Base-by-base conservation (phyloP, 2,113 vertebrate species). In the Datnioides undecimradiatus region DNA sequence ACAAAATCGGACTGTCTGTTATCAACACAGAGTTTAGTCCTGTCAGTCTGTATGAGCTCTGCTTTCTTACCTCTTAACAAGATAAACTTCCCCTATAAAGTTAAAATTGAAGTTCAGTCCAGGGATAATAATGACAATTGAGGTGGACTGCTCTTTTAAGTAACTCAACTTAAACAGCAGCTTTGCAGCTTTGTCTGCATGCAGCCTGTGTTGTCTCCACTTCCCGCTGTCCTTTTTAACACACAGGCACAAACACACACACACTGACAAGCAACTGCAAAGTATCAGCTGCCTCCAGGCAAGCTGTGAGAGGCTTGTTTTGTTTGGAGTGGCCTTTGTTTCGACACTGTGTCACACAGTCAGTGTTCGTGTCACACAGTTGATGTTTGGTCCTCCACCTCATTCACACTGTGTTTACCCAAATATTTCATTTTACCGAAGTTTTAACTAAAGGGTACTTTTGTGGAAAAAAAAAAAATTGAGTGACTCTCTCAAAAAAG, bases 281-380 rank as follows among this genome's bases (percentile, higher is more conserved):
- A 73, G 33, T 29, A 16, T 25, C 60, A 49, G 33, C 27, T 62
- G 62, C 72, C 78, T 77, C 31, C 71, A 62, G 83, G 74, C 70
- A 75, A 84, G 84, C 59, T 31, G 49, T 59, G 40, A 29, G 64
- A 41, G 58, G 25, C 58, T 67, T 79, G 86, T 90, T 86, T 68
- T 68, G 65, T 66, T 76, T 71, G 27, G 73, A 80, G 70, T 70
- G 72, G 80, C 60, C 63, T 80, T 76, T 86, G 64, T 84, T 82
- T 46, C 8, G 68, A 67, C 49, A 60, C 33, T 34, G 34, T 73
- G 25, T 55, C n/a, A 48, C 46, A n/a, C 41, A 58, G 52, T 62
- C 43, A 4, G 41, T 59, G 55, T 85, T 66, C 71, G 65, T 80
- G 65, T 73, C 64, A 60, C 34, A 48, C 67, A 49, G 58, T 36